These are phyloP conservation scores for Boloria euphrosyne DNA, from an alignment of 2,888 invertebrate species.

Conservation along the genomic window DNA sequence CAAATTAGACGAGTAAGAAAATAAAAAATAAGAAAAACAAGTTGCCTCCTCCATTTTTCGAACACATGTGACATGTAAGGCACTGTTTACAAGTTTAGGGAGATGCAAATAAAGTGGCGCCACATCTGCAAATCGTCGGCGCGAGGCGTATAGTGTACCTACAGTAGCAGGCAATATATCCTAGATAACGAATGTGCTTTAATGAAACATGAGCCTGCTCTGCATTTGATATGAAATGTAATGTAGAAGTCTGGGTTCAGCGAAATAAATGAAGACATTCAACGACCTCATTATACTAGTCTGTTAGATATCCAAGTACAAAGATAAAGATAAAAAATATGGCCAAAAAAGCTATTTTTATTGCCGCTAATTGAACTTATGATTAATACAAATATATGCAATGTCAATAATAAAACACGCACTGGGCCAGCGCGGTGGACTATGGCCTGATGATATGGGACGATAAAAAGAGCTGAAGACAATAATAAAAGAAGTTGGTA, in stretches of 20 bases:
- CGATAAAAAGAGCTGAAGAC: too few species aligned
- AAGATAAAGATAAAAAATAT: too few species aligned
- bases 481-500: too few species aligned
- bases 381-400: too few species aligned
- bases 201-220: conserved; percentile 22
- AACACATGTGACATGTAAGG: conserved; percentile 39
- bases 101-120: conserved; percentile 56
- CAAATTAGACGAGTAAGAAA: too few species aligned
- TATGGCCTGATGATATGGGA: too few species aligned
- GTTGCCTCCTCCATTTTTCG: conserved; percentile 2
- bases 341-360: too few species aligned
- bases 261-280: neutral
- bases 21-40: neutral
- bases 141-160: conserved; percentile 28
- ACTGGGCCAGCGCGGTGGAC: too few species aligned
- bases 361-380: too few species aligned
- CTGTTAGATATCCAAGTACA: too few species aligned
- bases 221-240: conserved; percentile 25
- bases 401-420: too few species aligned
- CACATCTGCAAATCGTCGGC: conserved; percentile 52
- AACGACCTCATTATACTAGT: too few species aligned
- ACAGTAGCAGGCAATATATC: conserved; percentile 17
- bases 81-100: conserved; percentile 55
- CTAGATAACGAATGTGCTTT: conserved; percentile 29
- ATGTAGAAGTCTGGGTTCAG: neutral